Percentiles rank a stretch among this genome's conserved stretches.
Evolutionary conservation across 2,113 vertebrate genomes (phyloP).

Genomic region (Suncus etruscus): DNA sequence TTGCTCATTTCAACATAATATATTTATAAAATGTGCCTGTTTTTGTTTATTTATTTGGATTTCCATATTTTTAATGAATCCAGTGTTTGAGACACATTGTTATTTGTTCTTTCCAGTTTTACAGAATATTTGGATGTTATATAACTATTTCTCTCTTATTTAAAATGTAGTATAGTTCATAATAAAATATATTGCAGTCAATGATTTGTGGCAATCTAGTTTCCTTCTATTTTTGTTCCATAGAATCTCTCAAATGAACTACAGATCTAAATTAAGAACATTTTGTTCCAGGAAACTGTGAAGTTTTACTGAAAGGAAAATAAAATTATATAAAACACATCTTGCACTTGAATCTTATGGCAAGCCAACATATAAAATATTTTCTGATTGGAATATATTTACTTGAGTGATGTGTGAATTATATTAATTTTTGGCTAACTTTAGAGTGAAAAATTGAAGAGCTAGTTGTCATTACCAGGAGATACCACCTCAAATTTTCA

Average conservation of each 20-base stretch:
- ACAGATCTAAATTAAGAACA: background rate
- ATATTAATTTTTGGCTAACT: background rate
- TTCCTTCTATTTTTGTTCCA: constrained; percentile 22
- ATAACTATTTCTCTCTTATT: background rate
- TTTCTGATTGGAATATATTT: background rate
- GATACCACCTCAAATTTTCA: background rate
- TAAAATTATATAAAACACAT: background rate
- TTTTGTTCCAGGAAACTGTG: constrained; percentile 18
- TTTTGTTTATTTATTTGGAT: background rate
- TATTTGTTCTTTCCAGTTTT: background rate
- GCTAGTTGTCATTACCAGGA: background rate
- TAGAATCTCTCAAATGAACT: background rate
- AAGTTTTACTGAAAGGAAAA: constrained; percentile 5
- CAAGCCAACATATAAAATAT: constrained; percentile 24
- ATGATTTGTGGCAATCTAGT: background rate
- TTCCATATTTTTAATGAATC: background rate
- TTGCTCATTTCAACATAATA: background rate
- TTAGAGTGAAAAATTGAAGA: background rate
- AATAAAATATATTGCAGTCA: background rate
- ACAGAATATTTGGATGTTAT: background rate
- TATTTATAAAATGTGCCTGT: background rate
- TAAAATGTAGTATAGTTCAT: background rate
- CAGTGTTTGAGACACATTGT: background rate
- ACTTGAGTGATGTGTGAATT: constrained; percentile 14
- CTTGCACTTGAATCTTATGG: background rate